A percentile compares a stretch with the other conserved stretches of the same genome.
Evolutionary conservation across 2,113 vertebrate genomes (phyloP).

Genomic region (Cebus imitator): DNA sequence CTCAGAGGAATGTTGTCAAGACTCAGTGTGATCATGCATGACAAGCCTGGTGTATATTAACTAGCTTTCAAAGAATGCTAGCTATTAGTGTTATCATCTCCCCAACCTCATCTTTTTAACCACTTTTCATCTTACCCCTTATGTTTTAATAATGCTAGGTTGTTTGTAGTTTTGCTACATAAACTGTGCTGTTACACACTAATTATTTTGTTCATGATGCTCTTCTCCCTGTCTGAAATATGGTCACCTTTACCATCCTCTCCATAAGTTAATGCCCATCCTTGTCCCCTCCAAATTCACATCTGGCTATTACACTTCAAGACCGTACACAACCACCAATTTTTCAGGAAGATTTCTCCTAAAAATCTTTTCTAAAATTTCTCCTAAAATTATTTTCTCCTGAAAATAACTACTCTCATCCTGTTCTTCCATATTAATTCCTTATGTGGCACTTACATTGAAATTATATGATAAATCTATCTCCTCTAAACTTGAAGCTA

Average conservation of each 20-base stretch:
- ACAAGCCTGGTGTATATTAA: neutral
- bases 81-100: neutral
- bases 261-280: neutral
- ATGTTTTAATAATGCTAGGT: neutral
- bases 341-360: neutral
- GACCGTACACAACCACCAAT: neutral
- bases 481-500: neutral
- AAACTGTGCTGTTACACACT: neutral
- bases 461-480: neutral
- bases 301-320: neutral
- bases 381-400: neutral
- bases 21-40: neutral
- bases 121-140: neutral
- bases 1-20: slow-evolving; percentile 22
- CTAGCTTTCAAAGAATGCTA: neutral
- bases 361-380: too few species aligned
- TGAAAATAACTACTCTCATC: neutral
- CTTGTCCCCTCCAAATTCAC: neutral
- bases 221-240: neutral
- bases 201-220: neutral
- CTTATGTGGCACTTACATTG: neutral
- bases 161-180: neutral
- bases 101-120: neutral
- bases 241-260: neutral
- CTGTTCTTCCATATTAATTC: slow-evolving; percentile 14